These are phyloP conservation scores for Orthosia gracilis DNA, from an alignment of 2,888 invertebrate species.

Conservation along the genomic window DNA sequence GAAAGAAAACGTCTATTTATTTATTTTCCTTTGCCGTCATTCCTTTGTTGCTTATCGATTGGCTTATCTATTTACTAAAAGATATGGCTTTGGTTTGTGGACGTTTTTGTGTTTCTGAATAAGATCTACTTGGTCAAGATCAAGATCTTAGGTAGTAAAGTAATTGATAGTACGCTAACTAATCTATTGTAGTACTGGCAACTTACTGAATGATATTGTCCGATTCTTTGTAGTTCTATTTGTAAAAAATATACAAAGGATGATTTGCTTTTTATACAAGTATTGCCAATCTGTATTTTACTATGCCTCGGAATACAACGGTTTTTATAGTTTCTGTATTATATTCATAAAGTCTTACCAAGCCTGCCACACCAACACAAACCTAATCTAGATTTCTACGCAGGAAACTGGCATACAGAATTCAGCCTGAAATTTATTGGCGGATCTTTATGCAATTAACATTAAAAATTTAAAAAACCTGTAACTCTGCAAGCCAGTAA, in stretches of 20 bases:
- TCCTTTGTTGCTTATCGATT: conserved; percentile 29
- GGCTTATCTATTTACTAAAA: conserved; percentile 27
- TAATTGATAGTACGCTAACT: conserved; percentile 13
- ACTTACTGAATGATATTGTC: not conserved
- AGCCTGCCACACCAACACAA: not conserved
- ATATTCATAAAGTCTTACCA: too few species aligned
- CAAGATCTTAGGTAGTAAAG: conserved; percentile 10
- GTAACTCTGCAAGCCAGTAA: conserved; percentile 23
- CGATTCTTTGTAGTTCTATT: not conserved
- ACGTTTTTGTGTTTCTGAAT: conserved; percentile 1
- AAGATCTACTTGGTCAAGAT: conserved; percentile 13
- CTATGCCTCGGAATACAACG: too few species aligned
- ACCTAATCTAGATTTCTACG: not conserved
- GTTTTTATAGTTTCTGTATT: too few species aligned
- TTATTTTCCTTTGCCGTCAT: conserved; percentile 9
- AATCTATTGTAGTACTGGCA: not conserved
- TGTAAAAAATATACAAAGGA: not conserved
- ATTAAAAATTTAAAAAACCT: conserved; percentile 38
- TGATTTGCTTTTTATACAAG: too few species aligned
- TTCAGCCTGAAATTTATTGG: conserved; percentile 25
- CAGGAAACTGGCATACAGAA: not conserved
- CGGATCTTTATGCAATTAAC: conserved; percentile 17
- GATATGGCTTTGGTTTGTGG: conserved; percentile 19
- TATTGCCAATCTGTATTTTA: too few species aligned
- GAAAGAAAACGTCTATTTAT: too few species aligned